Conservation (phyloP, 2,113 vertebrate species). For the Macquaria australasica region DNA sequence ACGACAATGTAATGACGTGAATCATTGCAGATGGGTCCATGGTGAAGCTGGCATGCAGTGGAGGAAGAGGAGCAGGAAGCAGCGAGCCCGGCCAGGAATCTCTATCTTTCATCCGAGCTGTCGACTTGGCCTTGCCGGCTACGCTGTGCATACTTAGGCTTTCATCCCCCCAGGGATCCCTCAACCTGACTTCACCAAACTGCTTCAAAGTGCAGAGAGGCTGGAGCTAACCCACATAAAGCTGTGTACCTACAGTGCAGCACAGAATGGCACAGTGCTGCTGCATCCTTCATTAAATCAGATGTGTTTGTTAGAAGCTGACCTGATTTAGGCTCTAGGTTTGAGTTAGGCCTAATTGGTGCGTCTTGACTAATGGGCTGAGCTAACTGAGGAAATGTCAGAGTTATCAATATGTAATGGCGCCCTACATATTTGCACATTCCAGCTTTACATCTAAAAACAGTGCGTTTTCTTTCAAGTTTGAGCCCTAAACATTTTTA, state of each 20-base stretch:
- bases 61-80: constrained; percentile 12
- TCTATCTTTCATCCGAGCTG: constrained; percentile 50
- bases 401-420: constrained; percentile 75
- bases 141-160: constrained; percentile 58
- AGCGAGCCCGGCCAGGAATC: constrained; percentile 8
- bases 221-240: constrained; percentile 77
- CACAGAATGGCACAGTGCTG: constrained; percentile 50
- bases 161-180: constrained; percentile 58
- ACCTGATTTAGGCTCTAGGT: constrained; percentile 73
- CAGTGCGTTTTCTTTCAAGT: background rate
- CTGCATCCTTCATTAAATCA: constrained; percentile 66
- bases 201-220: constrained; percentile 73
- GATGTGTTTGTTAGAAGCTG: constrained; percentile 70
- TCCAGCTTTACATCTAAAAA: constrained; percentile 26
- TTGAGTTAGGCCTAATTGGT: constrained; percentile 71
- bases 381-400: constrained; percentile 66
- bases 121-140: constrained; percentile 46
- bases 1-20: constrained; percentile 47
- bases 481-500: background rate
- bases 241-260: constrained; percentile 57
- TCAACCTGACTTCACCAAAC: constrained; percentile 76
- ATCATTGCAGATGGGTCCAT: constrained; percentile 38
- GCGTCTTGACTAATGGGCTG: constrained; percentile 49
- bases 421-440: constrained; percentile 63
- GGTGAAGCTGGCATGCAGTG: constrained; percentile 15